These are phyloP conservation scores for Aporrectodea caliginosa DNA, from an alignment of 1,140 invertebrate species.

Conservation along the genomic window DNA sequence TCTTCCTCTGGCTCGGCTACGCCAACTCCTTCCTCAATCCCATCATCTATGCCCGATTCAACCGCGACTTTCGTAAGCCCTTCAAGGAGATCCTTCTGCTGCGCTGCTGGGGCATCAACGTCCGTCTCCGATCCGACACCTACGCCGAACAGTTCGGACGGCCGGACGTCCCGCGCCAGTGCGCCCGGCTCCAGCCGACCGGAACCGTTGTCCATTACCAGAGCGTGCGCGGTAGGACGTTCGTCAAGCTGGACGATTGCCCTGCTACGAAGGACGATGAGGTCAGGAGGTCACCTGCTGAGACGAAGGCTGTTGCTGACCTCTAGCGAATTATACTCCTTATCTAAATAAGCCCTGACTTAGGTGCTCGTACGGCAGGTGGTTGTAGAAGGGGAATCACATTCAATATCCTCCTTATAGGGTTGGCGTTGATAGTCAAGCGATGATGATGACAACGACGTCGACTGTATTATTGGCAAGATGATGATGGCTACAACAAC, in stretches of 20 bases:
- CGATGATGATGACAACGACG: no score
- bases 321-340: no score
- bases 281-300: no score
- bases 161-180: conserved; percentile 55
- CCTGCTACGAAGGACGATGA: no score
- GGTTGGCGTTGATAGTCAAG: no score
- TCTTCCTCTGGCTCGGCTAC: conserved; percentile 77
- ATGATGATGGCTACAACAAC: no score
- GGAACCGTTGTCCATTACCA: background rate
- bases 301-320: no score
- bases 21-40: conserved; percentile 97
- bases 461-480: no score
- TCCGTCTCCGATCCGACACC: conserved; percentile 24
- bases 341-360: no score
- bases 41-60: conserved; percentile 93
- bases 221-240: background rate
- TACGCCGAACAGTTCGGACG: conserved; percentile 33
- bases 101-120: conserved; percentile 41
- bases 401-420: no score
- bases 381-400: no score
- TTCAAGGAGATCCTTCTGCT: conserved; percentile 59
- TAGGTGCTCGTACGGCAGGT: no score
- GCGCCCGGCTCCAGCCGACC: background rate
- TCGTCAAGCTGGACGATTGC: background rate
- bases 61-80: conserved; percentile 89